Conservation (phyloP, 2,888 invertebrate genomes). For the Tipula vernalis region DNA sequence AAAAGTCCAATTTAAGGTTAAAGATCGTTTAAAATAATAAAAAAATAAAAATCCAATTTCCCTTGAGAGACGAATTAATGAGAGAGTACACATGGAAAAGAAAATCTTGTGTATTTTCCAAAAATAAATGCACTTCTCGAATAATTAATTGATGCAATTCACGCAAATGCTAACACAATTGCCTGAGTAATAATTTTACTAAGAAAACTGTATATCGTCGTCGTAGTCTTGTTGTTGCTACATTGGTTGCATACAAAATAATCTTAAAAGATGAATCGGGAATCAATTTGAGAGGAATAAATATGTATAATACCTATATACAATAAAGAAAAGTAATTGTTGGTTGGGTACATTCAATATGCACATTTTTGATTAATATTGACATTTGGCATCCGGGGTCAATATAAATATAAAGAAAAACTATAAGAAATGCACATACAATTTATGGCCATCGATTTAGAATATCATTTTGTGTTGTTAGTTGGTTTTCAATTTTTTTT, state of each 20-base stretch:
- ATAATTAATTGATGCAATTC: background rate
- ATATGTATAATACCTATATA: background rate
- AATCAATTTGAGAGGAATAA: background rate
- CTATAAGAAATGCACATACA: background rate
- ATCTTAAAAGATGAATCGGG: background rate
- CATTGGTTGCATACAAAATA: background rate
- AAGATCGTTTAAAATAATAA: background rate
- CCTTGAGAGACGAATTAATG: background rate
- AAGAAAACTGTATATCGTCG: background rate
- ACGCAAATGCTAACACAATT: background rate
- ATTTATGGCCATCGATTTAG: background rate
- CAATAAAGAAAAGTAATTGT: background rate
- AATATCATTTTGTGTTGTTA: background rate
- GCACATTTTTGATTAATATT: background rate
- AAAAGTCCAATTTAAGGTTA: background rate
- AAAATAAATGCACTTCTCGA: background rate
- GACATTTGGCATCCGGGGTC: background rate
- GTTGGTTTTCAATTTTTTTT: background rate
- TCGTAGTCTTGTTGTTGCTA: background rate
- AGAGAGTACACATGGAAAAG: background rate
- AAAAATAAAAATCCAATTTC: background rate
- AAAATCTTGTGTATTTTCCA: background rate
- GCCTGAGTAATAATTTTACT: background rate
- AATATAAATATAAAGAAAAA: background rate
- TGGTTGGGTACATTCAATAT: background rate